These are phyloP conservation scores for Drosophila villosipedis DNA, from an alignment of 2,888 invertebrate species.

Conservation along the genomic window DNA sequence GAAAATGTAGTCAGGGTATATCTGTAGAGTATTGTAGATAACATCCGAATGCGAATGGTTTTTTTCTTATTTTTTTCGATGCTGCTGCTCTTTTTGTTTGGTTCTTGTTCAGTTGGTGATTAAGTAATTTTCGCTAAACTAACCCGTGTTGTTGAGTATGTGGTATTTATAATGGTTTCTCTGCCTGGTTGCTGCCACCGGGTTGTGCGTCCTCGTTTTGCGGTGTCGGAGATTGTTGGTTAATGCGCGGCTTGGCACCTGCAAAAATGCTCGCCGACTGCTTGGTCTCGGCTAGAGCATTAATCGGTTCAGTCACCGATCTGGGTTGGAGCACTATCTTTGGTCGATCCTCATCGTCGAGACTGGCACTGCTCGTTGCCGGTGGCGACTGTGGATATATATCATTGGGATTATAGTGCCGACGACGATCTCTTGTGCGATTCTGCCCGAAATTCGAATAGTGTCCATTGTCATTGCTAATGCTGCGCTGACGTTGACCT, in stretches of 20 bases:
- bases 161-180: neutral
- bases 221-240: constrained; percentile 9
- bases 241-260: constrained; percentile 94
- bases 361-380: constrained; percentile 3
- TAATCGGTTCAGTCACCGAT: constrained; percentile 93
- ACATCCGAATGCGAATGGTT: constrained; percentile 15
- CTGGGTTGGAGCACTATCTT: constrained; percentile 93
- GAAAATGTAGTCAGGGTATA: constrained; percentile 2
- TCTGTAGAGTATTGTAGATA: neutral
- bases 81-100: constrained; percentile 10
- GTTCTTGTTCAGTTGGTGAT: constrained; percentile 19
- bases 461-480: constrained; percentile 70
- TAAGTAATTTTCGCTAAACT: constrained; percentile 55
- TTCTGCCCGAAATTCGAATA: constrained; percentile 82
- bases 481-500: constrained; percentile 60
- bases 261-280: constrained; percentile 96
- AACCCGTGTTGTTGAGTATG: neutral
- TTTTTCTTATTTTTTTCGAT: neutral
- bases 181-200: constrained; percentile 16
- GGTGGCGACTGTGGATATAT: neutral
- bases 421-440: constrained; percentile 69
- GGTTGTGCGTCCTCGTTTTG: constrained; percentile 17
- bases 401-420: constrained; percentile 70
- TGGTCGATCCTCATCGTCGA: constrained; percentile 89
- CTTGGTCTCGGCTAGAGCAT: constrained; percentile 92